Conservation (phyloP, 2,797 vertebrate genomes). For the Micromesistius poutassou region DNA sequence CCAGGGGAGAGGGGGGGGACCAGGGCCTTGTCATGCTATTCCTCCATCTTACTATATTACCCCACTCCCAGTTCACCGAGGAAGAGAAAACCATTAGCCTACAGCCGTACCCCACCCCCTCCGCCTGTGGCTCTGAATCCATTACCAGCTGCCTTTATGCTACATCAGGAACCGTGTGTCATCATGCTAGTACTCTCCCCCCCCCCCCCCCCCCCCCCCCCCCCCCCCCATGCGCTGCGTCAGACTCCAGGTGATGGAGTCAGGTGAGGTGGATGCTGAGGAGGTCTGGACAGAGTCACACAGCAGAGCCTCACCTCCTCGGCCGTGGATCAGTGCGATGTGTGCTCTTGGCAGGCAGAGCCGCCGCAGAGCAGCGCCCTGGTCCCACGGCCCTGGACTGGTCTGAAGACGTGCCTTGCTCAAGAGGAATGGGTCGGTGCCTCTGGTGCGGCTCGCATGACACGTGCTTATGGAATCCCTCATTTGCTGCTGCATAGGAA, state of each 20-base stretch:
- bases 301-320: too few relatives aligned
- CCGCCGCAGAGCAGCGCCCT: too few relatives aligned
- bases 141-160: neutral
- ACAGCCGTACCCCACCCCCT: neutral
- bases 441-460: too few relatives aligned
- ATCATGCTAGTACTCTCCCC: neutral
- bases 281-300: neutral
- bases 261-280: neutral
- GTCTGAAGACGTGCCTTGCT: neutral
- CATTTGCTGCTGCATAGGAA: neutral
- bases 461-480: neutral
- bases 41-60: slow-evolving; percentile 51
- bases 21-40: slow-evolving; percentile 37
- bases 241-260: neutral
- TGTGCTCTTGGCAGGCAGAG: too few relatives aligned
- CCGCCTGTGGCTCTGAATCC: neutral
- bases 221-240: neutral
- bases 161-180: neutral
- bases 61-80: slow-evolving; percentile 50
- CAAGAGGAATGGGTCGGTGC: neutral
- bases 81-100: slow-evolving; percentile 10
- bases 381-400: too few relatives aligned
- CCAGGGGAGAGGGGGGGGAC: neutral
- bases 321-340: neutral
- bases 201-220: too few relatives aligned